These are phyloP conservation scores for Halesus radiatus DNA, from an alignment of 1,140 invertebrate species.

Conservation along the genomic window DNA sequence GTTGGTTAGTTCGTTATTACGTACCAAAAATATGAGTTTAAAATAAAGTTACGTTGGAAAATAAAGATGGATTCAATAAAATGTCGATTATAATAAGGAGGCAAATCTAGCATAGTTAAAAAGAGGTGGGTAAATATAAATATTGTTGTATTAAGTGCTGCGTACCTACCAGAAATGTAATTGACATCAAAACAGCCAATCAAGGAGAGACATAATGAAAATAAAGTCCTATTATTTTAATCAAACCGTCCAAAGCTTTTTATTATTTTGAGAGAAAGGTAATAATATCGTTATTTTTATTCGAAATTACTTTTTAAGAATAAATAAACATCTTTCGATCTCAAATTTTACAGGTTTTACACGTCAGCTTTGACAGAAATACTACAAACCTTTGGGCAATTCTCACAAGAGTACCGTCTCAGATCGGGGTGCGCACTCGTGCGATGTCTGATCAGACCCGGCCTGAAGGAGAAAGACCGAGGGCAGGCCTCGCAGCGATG, in stretches of 20 bases:
- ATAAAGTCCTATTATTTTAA: conserved; percentile 20
- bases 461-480: conserved; percentile 85
- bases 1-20: no score
- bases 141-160: neutral
- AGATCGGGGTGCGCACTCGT: conserved; percentile 84
- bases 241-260: neutral
- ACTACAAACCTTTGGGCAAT: conserved; percentile 85
- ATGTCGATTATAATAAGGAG: no score
- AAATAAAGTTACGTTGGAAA: no score
- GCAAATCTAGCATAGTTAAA: no score
- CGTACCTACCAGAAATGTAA: conserved; percentile 31
- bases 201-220: conserved; percentile 26
- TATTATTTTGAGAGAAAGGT: no score
- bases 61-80: no score
- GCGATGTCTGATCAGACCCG: conserved; percentile 86
- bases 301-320: no score
- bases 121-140: neutral
- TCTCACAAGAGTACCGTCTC: conserved; percentile 91
- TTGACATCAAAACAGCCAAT: conserved; percentile 21
- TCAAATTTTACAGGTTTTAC: no score
- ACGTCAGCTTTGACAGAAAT: no score
- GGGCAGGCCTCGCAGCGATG: conserved; percentile 89
- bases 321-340: no score
- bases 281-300: no score
- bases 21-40: no score